phyloP scores from a whole-genome alignment of 2,888 invertebrate species.

The Caenorhabditis sp. region DNA sequence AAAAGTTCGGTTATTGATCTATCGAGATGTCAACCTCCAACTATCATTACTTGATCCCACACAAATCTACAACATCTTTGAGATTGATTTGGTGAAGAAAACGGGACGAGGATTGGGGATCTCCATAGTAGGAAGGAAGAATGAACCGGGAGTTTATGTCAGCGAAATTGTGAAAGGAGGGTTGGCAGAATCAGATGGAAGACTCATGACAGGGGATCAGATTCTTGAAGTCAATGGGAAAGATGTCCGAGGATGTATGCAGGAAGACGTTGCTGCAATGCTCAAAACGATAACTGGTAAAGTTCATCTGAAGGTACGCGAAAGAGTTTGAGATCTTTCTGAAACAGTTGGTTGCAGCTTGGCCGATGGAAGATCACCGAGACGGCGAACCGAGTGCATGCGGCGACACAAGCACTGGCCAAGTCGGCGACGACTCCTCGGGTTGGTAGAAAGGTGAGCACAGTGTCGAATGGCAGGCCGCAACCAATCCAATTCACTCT shows the following conservation, averaged over 20 bases:
- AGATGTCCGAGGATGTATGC: slow-evolving; percentile 86
- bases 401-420: slow-evolving; percentile 71
- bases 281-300: slow-evolving; percentile 87
- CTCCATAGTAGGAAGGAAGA: slow-evolving; percentile 90
- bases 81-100: slow-evolving; percentile 70
- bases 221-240: slow-evolving; percentile 93
- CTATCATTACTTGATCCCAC: slow-evolving; percentile 83
- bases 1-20: slow-evolving; percentile 90
- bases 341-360: slow-evolving; percentile 52
- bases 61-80: slow-evolving; percentile 83
- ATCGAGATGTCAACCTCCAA: slow-evolving; percentile 86
- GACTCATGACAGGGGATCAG: slow-evolving; percentile 94
- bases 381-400: slow-evolving; percentile 79
- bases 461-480: slow-evolving; percentile 60
- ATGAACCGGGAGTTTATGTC: slow-evolving; percentile 91
- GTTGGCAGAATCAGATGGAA: slow-evolving; percentile 91
- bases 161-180: slow-evolving; percentile 90
- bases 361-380: slow-evolving; percentile 83
- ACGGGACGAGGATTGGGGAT: slow-evolving; percentile 89
- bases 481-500: slow-evolving; percentile 33
- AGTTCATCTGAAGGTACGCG: slow-evolving; percentile 78
- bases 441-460: slow-evolving; percentile 68
- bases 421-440: slow-evolving; percentile 69
- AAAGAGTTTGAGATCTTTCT: slow-evolving; percentile 39
- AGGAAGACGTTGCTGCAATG: slow-evolving; percentile 92